A percentile compares a stretch with the other conserved stretches of the same genome.
Evolutionary conservation across 2,797 vertebrate species (phyloP).

Genomic region (Poeciliopsis infans): DNA sequence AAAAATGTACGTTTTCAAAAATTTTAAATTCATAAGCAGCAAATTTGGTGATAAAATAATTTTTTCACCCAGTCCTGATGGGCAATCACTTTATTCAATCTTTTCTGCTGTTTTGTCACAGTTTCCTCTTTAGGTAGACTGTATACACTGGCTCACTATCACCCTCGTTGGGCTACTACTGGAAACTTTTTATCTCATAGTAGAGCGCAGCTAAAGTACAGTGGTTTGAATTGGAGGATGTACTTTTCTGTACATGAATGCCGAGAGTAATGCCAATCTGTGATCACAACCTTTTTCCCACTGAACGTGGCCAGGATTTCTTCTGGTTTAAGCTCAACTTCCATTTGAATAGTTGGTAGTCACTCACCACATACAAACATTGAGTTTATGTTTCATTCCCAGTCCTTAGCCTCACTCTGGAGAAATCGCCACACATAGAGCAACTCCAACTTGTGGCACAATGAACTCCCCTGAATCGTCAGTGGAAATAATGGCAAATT

Average conservation of each 20-base stretch:
- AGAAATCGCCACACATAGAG: conserved; percentile 22
- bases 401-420: conserved; percentile 7
- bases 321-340: not conserved
- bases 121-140: not conserved
- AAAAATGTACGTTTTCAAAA: too few relatives aligned
- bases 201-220: not conserved
- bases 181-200: not conserved
- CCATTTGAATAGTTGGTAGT: not conserved
- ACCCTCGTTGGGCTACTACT: not conserved
- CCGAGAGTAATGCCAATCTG: not conserved
- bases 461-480: not conserved
- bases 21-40: too few relatives aligned
- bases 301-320: not conserved
- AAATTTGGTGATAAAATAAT: too few relatives aligned
- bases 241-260: not conserved
- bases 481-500: conserved; percentile 43
- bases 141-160: not conserved
- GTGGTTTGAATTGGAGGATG: not conserved
- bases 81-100: not conserved
- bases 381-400: conserved; percentile 1
- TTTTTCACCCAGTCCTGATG: not conserved
- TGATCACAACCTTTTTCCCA: not conserved
- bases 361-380: not conserved
- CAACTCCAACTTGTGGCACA: conserved; percentile 23
- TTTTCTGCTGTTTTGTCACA: not conserved